phyloP scores from a whole-genome alignment of 92 coral and sea anemone species.

The Pocillopora grandis region DNA sequence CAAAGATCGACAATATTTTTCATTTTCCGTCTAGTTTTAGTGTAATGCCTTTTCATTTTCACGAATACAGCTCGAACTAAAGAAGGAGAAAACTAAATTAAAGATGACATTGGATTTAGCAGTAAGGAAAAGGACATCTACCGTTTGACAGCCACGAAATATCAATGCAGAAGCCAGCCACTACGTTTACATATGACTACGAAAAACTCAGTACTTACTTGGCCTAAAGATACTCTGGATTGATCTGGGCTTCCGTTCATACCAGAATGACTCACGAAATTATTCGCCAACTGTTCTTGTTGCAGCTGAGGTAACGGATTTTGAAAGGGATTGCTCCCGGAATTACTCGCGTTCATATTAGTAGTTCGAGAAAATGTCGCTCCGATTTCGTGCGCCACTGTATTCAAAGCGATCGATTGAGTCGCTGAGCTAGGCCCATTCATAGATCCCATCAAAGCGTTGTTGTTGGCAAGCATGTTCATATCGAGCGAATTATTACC shows the following conservation, averaged over 20 bases:
- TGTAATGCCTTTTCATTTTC: constrained; percentile 18
- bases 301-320: constrained; percentile 71
- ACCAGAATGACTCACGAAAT: constrained; percentile 71
- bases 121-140: constrained; percentile 26
- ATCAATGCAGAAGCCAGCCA: constrained; percentile 49
- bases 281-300: constrained; percentile 68
- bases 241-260: constrained; percentile 89
- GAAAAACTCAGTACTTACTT: constrained; percentile 64
- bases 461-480: constrained; percentile 72
- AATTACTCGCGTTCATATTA: constrained; percentile 78
- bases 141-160: constrained; percentile 50
- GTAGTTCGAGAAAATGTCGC: constrained; percentile 67
- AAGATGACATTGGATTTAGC: neutral
- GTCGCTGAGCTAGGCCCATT: constrained; percentile 85
- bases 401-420: constrained; percentile 67
- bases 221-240: constrained; percentile 72
- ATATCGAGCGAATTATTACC: constrained; percentile 70
- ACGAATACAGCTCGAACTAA: neutral
- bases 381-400: constrained; percentile 74
- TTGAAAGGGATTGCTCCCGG: constrained; percentile 69
- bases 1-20: constrained; percentile 20
- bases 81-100: neutral
- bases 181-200: constrained; percentile 8
- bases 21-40: constrained; percentile 18
- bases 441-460: constrained; percentile 79